Conservation (phyloP, 2,113 vertebrate species). For the Glaucidium brasilianum region DNA sequence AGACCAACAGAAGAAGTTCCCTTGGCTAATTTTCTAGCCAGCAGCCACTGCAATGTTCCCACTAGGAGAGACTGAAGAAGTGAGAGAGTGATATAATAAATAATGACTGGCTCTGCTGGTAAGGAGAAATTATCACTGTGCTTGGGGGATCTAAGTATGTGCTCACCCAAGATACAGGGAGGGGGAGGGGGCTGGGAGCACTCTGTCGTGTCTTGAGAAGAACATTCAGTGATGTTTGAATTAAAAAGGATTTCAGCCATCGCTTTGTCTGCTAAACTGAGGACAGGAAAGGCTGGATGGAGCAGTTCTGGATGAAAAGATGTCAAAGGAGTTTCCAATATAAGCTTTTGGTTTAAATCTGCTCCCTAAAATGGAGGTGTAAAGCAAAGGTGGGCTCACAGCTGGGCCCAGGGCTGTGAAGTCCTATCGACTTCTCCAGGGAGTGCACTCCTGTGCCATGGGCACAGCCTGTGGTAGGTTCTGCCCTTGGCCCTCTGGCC, state of each 20-base stretch:
- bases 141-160: constrained; percentile 71
- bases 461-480: background rate
- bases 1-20: constrained; percentile 74
- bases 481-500: background rate
- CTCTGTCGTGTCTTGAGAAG: constrained; percentile 1
- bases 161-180: constrained; percentile 22
- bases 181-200: background rate
- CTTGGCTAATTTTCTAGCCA: constrained; percentile 79
- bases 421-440: accelerated
- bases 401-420: background rate
- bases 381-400: background rate
- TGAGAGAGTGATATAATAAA: constrained; percentile 76
- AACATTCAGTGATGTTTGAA: constrained; percentile 11
- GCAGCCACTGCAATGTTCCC: constrained; percentile 71
- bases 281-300: background rate
- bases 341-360: background rate
- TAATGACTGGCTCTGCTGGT: constrained; percentile 73
- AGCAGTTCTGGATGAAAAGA: background rate
- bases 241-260: constrained; percentile 37
- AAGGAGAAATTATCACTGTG: constrained; percentile 74
- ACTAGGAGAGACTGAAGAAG: constrained; percentile 71
- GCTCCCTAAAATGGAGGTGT: background rate
- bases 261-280: background rate
- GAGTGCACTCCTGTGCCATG: accelerated
- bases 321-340: background rate